Percentiles rank a stretch among this genome's conserved stretches.
Evolutionary conservation across 2,888 invertebrate genomes (phyloP).

Genomic region (Apamea anceps): DNA sequence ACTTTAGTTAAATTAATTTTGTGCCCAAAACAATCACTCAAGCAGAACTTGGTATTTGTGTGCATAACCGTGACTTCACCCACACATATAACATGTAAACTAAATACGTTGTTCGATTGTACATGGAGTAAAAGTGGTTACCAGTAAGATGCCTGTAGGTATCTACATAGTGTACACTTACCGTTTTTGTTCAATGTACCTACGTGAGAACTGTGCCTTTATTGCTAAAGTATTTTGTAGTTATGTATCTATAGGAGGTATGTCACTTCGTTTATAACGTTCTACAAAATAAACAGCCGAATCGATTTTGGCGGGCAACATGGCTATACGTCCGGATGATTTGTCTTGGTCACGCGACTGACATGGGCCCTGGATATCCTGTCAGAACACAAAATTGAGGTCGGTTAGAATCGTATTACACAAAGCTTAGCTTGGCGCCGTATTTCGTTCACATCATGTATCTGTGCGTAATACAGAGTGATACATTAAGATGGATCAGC

Average conservation of each 20-base stretch:
- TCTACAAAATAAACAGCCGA: conserved; percentile 52
- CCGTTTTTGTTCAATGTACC: not conserved
- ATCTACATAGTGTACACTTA: no score
- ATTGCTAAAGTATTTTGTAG: not conserved
- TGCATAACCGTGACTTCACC: no score
- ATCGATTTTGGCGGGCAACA: conserved; percentile 59
- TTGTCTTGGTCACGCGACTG: conserved; percentile 70
- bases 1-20: no score
- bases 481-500: conserved; percentile 28
- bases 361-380: conserved; percentile 52
- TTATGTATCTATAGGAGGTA: not conserved
- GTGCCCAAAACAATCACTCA: no score
- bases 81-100: no score
- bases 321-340: conserved; percentile 55
- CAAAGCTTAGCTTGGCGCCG: conserved; percentile 14
- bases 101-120: no score
- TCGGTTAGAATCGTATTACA: conserved; percentile 46
- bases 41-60: no score
- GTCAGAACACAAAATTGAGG: conserved; percentile 56
- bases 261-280: conserved; percentile 13
- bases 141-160: no score
- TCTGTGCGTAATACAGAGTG: conserved; percentile 1
- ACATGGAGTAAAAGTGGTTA: no score
- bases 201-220: not conserved
- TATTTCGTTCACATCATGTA: conserved; percentile 20